phyloP scores from a whole-genome alignment of 2,888 invertebrate species.

The Erynnis tages region DNA sequence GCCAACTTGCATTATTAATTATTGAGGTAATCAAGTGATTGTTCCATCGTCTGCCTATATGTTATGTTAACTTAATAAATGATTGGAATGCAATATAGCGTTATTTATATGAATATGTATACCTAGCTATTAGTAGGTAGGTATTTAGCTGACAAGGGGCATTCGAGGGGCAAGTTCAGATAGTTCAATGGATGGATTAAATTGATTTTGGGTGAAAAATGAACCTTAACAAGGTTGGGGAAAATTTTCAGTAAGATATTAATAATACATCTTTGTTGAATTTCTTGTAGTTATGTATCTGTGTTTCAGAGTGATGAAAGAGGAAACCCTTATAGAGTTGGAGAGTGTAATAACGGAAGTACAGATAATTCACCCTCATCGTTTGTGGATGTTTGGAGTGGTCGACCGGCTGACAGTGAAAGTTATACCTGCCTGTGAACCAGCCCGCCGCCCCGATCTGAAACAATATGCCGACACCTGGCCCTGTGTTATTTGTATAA shows the following conservation, averaged over 20 bases:
- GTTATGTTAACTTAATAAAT: conserved; percentile 10
- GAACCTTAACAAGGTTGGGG: conserved; percentile 1
- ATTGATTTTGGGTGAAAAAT: neutral
- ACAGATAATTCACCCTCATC: conserved; percentile 89
- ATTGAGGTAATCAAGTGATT: too few relatives aligned
- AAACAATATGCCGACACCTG: conserved; percentile 81
- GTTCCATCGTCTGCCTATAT: neutral
- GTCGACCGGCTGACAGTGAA: conserved; percentile 98
- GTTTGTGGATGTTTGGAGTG: conserved; percentile 95
- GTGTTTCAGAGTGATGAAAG: conserved; percentile 2
- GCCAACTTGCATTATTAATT: too few relatives aligned
- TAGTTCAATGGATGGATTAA: conserved; percentile 13
- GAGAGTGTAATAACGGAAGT: conserved; percentile 35
- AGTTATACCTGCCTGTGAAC: conserved; percentile 97
- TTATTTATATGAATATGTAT: conserved; percentile 11
- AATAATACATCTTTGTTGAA: neutral
- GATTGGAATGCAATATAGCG: conserved; percentile 10
- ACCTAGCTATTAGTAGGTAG: neutral
- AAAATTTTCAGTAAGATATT: neutral
- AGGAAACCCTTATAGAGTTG: conserved; percentile 13
- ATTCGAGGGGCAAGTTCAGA: conserved; percentile 34
- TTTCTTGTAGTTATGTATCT: neutral
- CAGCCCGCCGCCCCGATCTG: conserved; percentile 96
- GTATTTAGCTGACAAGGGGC: conserved; percentile 20
- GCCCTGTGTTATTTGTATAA: conserved; percentile 57